A percentile compares a stretch with the other conserved stretches of the same genome.
These are phyloP conservation scores for Macrotis lagotis DNA, from an alignment of 2,113 vertebrate species.

Conservation along the genomic window DNA sequence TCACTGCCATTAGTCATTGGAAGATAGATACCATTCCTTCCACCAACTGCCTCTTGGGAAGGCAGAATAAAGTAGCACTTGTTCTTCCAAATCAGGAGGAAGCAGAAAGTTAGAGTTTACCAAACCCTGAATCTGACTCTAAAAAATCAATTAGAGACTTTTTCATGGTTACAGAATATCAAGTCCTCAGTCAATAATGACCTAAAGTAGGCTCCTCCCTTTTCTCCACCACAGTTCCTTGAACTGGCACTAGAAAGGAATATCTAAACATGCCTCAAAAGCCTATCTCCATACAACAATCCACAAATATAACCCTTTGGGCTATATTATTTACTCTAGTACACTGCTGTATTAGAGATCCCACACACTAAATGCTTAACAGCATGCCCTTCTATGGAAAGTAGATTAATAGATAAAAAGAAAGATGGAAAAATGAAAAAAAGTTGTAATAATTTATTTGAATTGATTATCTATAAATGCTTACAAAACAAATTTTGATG, in stretches of 20 bases:
- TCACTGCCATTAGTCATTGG: background rate
- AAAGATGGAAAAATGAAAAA: background rate
- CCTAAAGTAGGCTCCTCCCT: background rate
- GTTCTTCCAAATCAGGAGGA: background rate
- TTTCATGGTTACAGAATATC: background rate
- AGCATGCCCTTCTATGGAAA: background rate
- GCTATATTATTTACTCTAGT: background rate
- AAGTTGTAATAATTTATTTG: background rate
- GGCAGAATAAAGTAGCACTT: background rate
- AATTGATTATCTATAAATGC: no score
- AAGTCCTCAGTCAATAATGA: background rate
- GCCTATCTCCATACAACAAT: background rate
- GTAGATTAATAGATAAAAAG: no score
- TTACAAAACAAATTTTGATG: no score
- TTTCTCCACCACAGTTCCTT: background rate
- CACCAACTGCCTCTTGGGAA: background rate
- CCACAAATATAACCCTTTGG: background rate
- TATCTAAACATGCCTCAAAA: background rate
- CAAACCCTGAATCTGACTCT: background rate
- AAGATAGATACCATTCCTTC: background rate
- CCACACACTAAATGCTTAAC: background rate
- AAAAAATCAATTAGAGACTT: background rate
- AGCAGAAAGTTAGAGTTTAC: background rate
- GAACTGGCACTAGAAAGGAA: background rate
- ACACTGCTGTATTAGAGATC: background rate